These are phyloP conservation scores for Acrocephalus arundinaceus DNA, from an alignment of 2,113 vertebrate genomes.

Conservation along the genomic window DNA sequence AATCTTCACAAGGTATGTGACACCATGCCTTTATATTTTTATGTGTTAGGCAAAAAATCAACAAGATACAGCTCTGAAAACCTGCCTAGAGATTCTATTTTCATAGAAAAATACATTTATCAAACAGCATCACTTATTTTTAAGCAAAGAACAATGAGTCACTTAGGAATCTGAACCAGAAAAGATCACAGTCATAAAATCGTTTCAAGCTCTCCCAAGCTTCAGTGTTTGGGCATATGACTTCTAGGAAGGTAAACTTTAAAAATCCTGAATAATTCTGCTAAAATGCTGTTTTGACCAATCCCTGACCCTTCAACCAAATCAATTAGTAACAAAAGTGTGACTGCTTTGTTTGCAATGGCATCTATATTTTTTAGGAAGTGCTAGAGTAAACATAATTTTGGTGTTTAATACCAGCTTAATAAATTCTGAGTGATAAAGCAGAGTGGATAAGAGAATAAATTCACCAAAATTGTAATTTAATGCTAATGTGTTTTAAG, in stretches of 20 bases:
- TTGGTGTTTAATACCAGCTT: not conserved
- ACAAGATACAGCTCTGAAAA: not conserved
- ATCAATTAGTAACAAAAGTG: not conserved
- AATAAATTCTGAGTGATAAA: not conserved
- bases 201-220: not conserved
- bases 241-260: not conserved
- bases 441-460: not conserved
- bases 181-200: not conserved
- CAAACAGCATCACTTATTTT: not conserved
- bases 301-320: not conserved
- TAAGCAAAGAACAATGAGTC: not conserved
- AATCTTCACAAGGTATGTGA: not conserved
- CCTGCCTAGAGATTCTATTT: not conserved
- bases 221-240: not conserved
- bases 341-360: not conserved
- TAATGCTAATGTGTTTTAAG: not conserved
- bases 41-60: not conserved
- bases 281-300: not conserved
- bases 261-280: not conserved
- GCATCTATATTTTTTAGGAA: not conserved
- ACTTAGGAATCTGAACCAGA: not conserved
- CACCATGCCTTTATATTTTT: not conserved
- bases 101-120: not conserved
- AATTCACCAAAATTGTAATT: not conserved
- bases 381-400: not conserved